Percentiles rank a stretch among this genome's conserved stretches.
phyloP scores from a whole-genome alignment of 1,140 invertebrate species.

The Hylaeus anthracinus region DNA sequence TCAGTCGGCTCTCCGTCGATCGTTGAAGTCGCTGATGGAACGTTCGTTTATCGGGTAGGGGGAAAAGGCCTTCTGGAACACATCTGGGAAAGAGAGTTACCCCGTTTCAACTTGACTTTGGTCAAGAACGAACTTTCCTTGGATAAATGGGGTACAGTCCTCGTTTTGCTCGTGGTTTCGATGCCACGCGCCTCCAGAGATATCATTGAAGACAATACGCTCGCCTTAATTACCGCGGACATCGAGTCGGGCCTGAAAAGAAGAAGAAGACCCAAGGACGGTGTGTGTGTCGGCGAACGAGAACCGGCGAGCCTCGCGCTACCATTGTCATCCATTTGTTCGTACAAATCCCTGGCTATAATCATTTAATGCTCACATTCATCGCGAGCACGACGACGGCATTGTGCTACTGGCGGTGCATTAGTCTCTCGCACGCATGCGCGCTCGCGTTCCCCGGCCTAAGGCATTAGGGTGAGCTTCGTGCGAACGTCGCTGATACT shows the following conservation, averaged over 20 bases:
- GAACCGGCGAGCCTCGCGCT: conserved; percentile 44
- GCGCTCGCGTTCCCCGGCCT: conserved; percentile 69
- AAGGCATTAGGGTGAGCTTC: conserved; percentile 65
- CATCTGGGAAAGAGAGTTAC: conserved; percentile 19
- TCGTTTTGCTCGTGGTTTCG: no score
- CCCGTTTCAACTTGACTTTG: no score
- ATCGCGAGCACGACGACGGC: conserved; percentile 60
- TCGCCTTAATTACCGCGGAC: conserved; percentile 31
- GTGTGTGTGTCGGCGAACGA: conserved; percentile 34
- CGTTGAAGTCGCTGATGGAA: conserved; percentile 6
- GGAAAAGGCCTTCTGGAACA: conserved; percentile 41
- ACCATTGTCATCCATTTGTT: conserved; percentile 74
- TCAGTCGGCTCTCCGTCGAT: background rate
- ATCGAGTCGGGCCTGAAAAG: conserved; percentile 32
- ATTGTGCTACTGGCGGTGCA: conserved; percentile 64
- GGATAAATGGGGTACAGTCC: no score
- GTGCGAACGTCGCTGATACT: conserved; percentile 53
- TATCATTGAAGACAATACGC: conserved; percentile 2
- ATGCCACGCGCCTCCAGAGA: background rate
- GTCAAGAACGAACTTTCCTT: no score
- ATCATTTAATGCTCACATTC: conserved; percentile 74
- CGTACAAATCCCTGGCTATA: conserved; percentile 71
- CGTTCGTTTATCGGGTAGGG: conserved; percentile 40
- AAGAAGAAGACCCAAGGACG: conserved; percentile 37
- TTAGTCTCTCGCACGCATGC: conserved; percentile 73